phyloP scores from a whole-genome alignment of 2,113 vertebrate genomes.

The Eublepharis macularius region DNA sequence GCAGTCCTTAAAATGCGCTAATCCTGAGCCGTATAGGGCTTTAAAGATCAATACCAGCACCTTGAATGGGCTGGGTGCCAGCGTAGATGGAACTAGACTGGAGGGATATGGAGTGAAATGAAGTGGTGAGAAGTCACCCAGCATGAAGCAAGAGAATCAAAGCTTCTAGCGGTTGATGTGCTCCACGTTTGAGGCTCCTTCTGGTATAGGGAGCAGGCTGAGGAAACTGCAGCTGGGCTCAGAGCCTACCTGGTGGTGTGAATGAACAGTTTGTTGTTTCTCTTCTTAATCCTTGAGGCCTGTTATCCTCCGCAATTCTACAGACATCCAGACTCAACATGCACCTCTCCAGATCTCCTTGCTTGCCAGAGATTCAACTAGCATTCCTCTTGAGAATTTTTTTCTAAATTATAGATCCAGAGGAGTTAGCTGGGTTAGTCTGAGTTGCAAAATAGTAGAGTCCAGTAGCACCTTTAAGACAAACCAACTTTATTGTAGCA shows the following conservation, averaged over 20 bases:
- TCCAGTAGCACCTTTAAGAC: no score
- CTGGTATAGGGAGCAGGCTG: neutral
- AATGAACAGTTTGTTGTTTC: neutral
- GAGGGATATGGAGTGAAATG: no score
- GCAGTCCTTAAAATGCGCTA: no score
- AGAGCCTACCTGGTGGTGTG: neutral
- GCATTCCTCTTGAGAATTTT: neutral
- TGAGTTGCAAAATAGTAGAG: no score
- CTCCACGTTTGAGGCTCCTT: neutral
- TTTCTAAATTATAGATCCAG: no score
- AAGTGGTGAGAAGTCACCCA: no score
- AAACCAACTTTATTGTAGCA: no score
- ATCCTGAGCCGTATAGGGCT: no score
- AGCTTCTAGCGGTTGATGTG: neutral
- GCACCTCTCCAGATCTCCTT: neutral
- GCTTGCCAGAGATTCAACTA: neutral
- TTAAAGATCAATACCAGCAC: no score
- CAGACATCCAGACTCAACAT: neutral
- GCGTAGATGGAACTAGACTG: no score
- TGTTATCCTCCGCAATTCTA: neutral
- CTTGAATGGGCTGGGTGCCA: no score
- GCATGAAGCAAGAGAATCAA: neutral
- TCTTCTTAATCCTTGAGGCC: neutral
- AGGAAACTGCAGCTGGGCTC: neutral
- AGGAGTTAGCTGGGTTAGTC: no score